Evolutionary conservation across 2,888 invertebrate species (phyloP).

Genomic region (Nineta flava): DNA sequence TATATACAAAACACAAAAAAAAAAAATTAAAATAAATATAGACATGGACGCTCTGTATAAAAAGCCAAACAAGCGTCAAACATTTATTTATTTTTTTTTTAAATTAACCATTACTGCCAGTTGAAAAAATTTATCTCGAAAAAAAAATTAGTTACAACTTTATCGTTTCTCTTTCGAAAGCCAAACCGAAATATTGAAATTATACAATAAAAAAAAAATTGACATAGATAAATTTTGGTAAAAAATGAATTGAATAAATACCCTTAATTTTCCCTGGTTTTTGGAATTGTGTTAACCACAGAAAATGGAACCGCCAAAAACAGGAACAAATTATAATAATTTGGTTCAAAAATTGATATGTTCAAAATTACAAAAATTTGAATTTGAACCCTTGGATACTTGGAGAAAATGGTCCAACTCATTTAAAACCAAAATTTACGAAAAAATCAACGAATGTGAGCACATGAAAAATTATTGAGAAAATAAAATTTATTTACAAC

Average conservation of each 20-base stretch:
- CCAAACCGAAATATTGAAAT: background rate
- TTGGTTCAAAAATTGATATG: too few relatives aligned
- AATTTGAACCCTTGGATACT: too few relatives aligned
- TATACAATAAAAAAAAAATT: background rate
- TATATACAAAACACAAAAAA: conserved; percentile 12
- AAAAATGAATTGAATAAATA: background rate
- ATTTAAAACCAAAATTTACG: too few relatives aligned
- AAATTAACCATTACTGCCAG: background rate
- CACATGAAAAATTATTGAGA: too few relatives aligned
- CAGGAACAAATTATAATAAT: too few relatives aligned
- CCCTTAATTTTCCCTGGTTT: too few relatives aligned
- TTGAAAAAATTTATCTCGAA: background rate
- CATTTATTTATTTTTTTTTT: conserved; percentile 1
- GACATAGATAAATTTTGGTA: background rate
- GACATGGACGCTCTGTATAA: conserved; percentile 3
- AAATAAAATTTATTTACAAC: too few relatives aligned
- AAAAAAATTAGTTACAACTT: background rate
- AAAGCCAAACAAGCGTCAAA: conserved; percentile 7
- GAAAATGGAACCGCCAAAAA: too few relatives aligned
- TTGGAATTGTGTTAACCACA: too few relatives aligned
- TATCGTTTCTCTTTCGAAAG: background rate
- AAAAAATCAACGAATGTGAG: too few relatives aligned
- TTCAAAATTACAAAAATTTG: too few relatives aligned
- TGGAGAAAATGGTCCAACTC: too few relatives aligned
- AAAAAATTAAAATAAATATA: background rate